phyloP scores from a whole-genome alignment of 2,888 invertebrate genomes.

The Tachina fera region DNA sequence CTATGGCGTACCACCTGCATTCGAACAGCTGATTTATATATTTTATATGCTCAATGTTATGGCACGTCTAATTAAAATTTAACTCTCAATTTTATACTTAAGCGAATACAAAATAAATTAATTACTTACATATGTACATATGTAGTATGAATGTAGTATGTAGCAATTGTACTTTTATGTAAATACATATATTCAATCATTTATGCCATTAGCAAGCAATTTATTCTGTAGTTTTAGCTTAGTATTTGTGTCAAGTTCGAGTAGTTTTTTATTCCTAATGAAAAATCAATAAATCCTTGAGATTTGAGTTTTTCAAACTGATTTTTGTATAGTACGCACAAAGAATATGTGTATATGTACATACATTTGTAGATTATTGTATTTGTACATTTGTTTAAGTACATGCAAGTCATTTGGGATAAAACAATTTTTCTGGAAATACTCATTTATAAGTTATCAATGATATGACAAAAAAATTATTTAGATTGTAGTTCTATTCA shows the following conservation, averaged over 20 bases:
- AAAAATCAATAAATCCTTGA: constrained; percentile 51
- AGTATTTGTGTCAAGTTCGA: constrained; percentile 58
- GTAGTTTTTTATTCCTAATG: constrained; percentile 12
- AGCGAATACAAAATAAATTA: neutral
- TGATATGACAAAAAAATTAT: neutral
- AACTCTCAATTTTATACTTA: constrained; percentile 33
- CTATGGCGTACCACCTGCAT: too few relatives aligned
- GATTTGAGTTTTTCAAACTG: constrained; percentile 22
- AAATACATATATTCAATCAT: constrained; percentile 34
- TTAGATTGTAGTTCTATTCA: neutral
- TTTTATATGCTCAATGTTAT: too few relatives aligned
- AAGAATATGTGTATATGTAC: too few relatives aligned
- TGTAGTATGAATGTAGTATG: neutral
- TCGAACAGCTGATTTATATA: too few relatives aligned
- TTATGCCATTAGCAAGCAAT: constrained; percentile 39
- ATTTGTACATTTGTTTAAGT: neutral
- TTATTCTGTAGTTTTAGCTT: constrained; percentile 3
- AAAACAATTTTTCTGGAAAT: neutral
- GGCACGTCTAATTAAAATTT: neutral
- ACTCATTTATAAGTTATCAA: neutral
- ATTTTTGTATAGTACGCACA: neutral
- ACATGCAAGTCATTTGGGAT: neutral
- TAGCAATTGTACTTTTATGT: neutral
- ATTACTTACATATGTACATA: neutral
- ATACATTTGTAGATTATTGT: too few relatives aligned